A percentile compares a stretch with the other conserved stretches of the same genome.
These are phyloP conservation scores for Serranus cabrilla DNA, from an alignment of 2,797 vertebrate species.

Conservation along the genomic window DNA sequence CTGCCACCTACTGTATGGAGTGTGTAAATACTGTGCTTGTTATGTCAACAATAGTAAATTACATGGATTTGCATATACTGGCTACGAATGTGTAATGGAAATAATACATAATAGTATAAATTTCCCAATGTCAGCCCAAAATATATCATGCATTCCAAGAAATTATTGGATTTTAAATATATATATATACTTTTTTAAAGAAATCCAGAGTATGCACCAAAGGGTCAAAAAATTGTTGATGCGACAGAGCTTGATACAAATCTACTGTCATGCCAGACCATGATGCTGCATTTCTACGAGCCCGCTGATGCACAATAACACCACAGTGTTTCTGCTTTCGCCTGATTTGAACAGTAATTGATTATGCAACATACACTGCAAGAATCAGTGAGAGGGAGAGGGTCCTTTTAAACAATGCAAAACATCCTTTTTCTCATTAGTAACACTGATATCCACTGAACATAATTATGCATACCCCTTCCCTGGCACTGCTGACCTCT, in stretches of 20 bases:
- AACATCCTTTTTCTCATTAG: slow-evolving; percentile 23
- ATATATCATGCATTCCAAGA: too few relatives aligned
- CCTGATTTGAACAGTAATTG: slow-evolving; percentile 41
- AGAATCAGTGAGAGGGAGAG: slow-evolving; percentile 4
- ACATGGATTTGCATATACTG: too few relatives aligned
- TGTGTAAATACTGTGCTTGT: too few relatives aligned
- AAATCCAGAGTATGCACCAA: neutral
- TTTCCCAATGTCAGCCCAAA: too few relatives aligned
- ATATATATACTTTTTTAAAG: neutral
- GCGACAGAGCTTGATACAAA: neutral
- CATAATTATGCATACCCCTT: slow-evolving; percentile 10
- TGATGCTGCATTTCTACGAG: slow-evolving; percentile 12
- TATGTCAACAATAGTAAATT: too few relatives aligned
- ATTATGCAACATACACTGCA: slow-evolving; percentile 42
- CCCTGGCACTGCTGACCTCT: slow-evolving; percentile 35
- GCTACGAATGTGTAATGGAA: too few relatives aligned
- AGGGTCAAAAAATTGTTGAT: slow-evolving; percentile 2
- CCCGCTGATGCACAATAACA: slow-evolving; percentile 25
- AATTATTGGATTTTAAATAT: too few relatives aligned
- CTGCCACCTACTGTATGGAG: too few relatives aligned
- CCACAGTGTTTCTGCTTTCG: slow-evolving; percentile 18
- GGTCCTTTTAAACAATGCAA: slow-evolving; percentile 10
- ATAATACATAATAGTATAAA: too few relatives aligned
- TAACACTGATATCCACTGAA: slow-evolving; percentile 12
- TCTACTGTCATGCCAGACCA: neutral